These are phyloP conservation scores for Cistogaster globosa DNA, from an alignment of 2,888 invertebrate species.

Conservation along the genomic window DNA sequence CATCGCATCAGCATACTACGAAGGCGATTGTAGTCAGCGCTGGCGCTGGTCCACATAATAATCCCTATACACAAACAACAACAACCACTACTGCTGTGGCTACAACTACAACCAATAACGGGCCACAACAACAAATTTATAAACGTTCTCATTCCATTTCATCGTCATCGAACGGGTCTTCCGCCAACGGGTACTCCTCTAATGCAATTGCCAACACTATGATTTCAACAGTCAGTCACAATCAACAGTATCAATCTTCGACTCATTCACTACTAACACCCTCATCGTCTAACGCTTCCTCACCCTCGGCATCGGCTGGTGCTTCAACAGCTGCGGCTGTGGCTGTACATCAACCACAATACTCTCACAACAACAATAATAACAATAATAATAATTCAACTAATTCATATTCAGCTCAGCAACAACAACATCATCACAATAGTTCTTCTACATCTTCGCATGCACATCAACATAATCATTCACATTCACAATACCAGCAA, in stretches of 20 bases:
- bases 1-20: slow-evolving; percentile 72
- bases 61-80: slow-evolving; percentile 68
- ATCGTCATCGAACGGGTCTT: slow-evolving; percentile 70
- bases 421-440: slow-evolving; percentile 64
- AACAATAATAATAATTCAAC: slow-evolving; percentile 53
- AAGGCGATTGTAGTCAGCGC: slow-evolving; percentile 74
- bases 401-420: slow-evolving; percentile 67
- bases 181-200: slow-evolving; percentile 54
- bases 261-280: slow-evolving; percentile 71
- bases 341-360: slow-evolving; percentile 72
- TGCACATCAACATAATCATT: slow-evolving; percentile 59
- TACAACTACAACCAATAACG: slow-evolving; percentile 7
- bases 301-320: slow-evolving; percentile 73
- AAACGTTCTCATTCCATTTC: slow-evolving; percentile 72
- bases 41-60: slow-evolving; percentile 71
- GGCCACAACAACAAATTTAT: slow-evolving; percentile 31
- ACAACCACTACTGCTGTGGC: slow-evolving; percentile 48
- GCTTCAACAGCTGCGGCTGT: slow-evolving; percentile 72
- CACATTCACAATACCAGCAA: slow-evolving; percentile 68
- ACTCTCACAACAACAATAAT: slow-evolving; percentile 52
- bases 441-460: slow-evolving; percentile 45
- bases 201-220: slow-evolving; percentile 61
- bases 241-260: slow-evolving; percentile 68
- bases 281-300: slow-evolving; percentile 72
- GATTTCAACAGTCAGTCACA: slow-evolving; percentile 63